These are phyloP conservation scores for Sphyrna mokarran DNA, from an alignment of 2,113 vertebrate species.

Conservation along the genomic window DNA sequence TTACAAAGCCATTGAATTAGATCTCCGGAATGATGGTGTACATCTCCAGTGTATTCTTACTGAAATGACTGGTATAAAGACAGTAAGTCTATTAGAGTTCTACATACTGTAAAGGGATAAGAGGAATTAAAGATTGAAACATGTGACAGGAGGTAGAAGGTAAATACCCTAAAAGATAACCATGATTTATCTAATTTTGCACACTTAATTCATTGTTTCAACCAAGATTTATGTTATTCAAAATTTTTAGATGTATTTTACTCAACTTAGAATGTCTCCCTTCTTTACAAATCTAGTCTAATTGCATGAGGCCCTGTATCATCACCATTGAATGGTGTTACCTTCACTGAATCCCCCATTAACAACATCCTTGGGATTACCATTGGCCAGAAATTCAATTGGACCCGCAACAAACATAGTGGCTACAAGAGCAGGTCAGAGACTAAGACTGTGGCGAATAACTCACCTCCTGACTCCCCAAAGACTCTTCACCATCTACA, in stretches of 20 bases:
- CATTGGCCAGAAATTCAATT: too few relatives aligned
- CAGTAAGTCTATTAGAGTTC: constrained; percentile 60
- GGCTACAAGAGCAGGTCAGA: too few relatives aligned
- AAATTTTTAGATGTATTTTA: background rate
- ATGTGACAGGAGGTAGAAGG: background rate
- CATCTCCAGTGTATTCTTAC: constrained; percentile 75
- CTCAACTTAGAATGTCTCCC: background rate
- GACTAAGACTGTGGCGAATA: too few relatives aligned
- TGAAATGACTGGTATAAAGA: constrained; percentile 76
- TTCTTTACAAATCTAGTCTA: background rate
- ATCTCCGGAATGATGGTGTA: constrained; percentile 67
- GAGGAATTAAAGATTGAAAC: background rate
- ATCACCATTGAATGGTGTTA: background rate
- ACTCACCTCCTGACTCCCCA: too few relatives aligned
- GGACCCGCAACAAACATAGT: too few relatives aligned
- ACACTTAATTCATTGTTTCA: background rate
- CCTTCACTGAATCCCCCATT: too few relatives aligned
- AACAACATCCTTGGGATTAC: too few relatives aligned
- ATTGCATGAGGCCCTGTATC: background rate
- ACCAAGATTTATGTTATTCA: background rate
- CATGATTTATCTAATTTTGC: background rate
- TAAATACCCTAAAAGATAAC: background rate
- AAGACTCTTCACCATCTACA: too few relatives aligned
- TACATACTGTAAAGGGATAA: background rate
- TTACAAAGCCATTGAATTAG: constrained; percentile 80